Evolutionary conservation across 2,888 invertebrate genomes (phyloP), one percentile per base, ranked within the genome.

Genomic region (Sphinx pinastri): DNA sequence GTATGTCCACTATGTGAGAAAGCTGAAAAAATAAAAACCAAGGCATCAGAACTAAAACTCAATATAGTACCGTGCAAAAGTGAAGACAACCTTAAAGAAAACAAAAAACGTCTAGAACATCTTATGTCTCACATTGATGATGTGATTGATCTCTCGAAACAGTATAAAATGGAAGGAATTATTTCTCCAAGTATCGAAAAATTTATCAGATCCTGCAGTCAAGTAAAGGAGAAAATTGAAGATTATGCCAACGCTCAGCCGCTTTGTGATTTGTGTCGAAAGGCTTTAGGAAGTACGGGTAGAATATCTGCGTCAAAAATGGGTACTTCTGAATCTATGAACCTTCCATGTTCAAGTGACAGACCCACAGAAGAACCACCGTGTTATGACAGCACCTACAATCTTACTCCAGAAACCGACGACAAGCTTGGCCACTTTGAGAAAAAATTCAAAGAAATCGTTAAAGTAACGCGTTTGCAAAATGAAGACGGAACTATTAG

Each of bases 401-500:
- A 71, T 55, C 13, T 72, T 38, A 45, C 58, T 51, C 60, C 70
- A n/a, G 73, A 71, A 54, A 57, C 59, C 11, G 59, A 63, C 12
- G 60, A 72, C 52, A 74, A 79, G 19, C 58, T 77, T 2, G 81
- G 80, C 7, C 76, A 76, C 57, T 81, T 79, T 68, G 82, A 83
- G 67, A 82, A 77, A 49, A 84, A 80, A 68, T 81, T 76, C n/a
- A 82, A 86, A 72, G 81, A 86, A 76, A 78, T 82, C n/a, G 77
- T 84, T 0, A 87, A 79, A 73, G 75, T 88, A 2, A 81, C 75
- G 11, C 81, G 82, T 70, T 54, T 76, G 14, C 72, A 77, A 25
- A 83, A 86, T 38, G 74, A 76, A 19, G 82, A 87, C 71, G 88
- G 88, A 2, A 83, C 80, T 25, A 71, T 87, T 11, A 75, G 73